Base-by-base conservation (phyloP, 2,113 vertebrate species). In the Prunella fulvescens region DNA sequence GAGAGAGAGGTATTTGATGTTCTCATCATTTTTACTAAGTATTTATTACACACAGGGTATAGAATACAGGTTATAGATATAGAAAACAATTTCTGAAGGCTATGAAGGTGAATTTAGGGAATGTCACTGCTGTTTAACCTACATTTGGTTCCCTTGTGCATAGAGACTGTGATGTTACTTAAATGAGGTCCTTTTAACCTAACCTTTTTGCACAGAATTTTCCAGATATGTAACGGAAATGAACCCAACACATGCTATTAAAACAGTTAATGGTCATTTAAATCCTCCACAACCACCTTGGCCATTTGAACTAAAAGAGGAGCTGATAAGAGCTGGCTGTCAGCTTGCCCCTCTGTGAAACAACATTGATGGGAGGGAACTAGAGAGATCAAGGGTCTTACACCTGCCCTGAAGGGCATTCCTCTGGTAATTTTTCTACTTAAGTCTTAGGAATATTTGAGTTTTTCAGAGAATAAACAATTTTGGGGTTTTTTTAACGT, bases 341-440 rank as follows among this genome's bases (percentile, higher is more conserved):
- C 74, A 72, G 26, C 31, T 74, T 53, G 28, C 53, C 35, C 6
- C 8, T 74, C 31, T 84, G 35, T 66, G 31, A 73, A 48, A 61
- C 20, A 19, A 0, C 0, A 0, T 39, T 88, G 31, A 16, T 35
- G 26, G 23, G 20, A 19, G 26, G 23, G 20, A 19, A 18, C 29
- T 66, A 39, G 28, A 81, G 47, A 82, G 64, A 57, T 79, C 57
- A 65, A 72, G 39, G 33, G 42, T 54, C 42, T 86, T 88, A 47
- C 6, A 77, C 26, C 14, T 70, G 20, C 50, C 54, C 62, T 47
- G 42, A 86, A 78, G 65, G 80, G 13, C 65, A 81, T 69, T 88
- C 45, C 33, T 73, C 39, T 65, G 33, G 28, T 81, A 83, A 88
- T 81, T 29, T 84, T 29, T 84, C 29, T 12, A 31, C 13, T 25